A percentile compares a stretch with the other conserved stretches of the same genome.
These are phyloP conservation scores for Dione vanillae DNA, from an alignment of 2,888 invertebrate species.

Conservation along the genomic window DNA sequence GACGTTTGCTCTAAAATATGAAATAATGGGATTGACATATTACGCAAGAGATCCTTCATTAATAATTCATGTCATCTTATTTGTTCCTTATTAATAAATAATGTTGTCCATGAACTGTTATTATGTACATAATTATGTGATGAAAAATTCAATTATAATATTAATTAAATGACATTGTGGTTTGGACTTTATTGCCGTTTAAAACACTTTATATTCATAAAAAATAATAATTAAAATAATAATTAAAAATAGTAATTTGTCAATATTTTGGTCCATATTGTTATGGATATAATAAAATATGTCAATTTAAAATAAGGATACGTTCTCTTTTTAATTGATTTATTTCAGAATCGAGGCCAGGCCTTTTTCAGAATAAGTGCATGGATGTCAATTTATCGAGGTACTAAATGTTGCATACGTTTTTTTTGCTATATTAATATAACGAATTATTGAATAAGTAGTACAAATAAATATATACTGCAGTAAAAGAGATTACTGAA, in stretches of 20 bases:
- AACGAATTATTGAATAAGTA: too few species aligned
- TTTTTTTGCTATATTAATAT: too few species aligned
- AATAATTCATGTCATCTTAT: not conserved
- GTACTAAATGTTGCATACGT: too few species aligned
- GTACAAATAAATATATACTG: too few species aligned
- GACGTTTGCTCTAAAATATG: slow-evolving; percentile 14
- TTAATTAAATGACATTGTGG: not conserved
- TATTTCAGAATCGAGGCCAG: slow-evolving; percentile 13
- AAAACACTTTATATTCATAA: not conserved
- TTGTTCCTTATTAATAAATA: slow-evolving; percentile 6
- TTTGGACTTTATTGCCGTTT: not conserved
- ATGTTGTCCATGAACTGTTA: slow-evolving; percentile 3
- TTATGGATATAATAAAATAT: too few species aligned
- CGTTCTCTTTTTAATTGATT: slow-evolving; percentile 4
- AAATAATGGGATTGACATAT: not conserved
- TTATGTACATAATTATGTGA: not conserved
- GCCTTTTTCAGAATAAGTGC: not conserved
- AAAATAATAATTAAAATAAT: not conserved
- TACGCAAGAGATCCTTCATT: not conserved
- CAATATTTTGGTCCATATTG: not conserved
- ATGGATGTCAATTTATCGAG: not conserved
- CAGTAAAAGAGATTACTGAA: too few species aligned
- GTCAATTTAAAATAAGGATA: slow-evolving; percentile 2
- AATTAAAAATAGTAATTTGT: not conserved
- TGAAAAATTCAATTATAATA: not conserved